Conservation (phyloP, 2,888 invertebrate genomes). For the Lasioglossum morio region DNA sequence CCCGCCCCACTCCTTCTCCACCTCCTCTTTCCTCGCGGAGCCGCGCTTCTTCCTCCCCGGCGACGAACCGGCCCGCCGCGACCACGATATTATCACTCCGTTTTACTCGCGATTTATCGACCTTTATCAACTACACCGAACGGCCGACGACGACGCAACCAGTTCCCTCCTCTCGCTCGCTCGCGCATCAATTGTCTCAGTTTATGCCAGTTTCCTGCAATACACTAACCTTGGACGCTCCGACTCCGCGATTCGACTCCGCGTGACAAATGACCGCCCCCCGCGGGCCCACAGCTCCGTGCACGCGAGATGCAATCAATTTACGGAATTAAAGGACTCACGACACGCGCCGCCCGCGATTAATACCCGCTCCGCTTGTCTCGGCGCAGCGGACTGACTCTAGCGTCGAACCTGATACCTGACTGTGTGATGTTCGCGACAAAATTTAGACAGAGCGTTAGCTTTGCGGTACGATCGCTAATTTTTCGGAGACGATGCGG, state of each 20-base stretch:
- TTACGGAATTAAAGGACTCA: not conserved
- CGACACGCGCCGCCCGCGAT: not conserved
- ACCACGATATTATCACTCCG: conserved; percentile 82
- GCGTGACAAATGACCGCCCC: conserved; percentile 17
- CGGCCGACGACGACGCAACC: conserved; percentile 55
- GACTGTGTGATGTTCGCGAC: not conserved
- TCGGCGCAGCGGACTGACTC: not conserved
- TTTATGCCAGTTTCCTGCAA: conserved; percentile 21
- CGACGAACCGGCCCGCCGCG: conserved; percentile 32
- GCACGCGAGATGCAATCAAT: conserved; percentile 8
- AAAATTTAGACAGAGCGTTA: not conserved
- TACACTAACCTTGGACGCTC: conserved; percentile 5
- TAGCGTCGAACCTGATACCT: not conserved
- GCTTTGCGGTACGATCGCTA: not conserved
- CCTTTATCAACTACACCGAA: conserved; percentile 81
- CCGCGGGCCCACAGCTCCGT: not conserved
- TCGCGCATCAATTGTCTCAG: conserved; percentile 23
- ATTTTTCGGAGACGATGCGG: not conserved
- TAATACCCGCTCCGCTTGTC: not conserved
- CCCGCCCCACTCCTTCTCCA: conserved; percentile 15
- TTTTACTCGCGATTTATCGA: conserved; percentile 83
- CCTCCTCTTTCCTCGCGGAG: conserved; percentile 10
- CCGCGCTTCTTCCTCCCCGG: conserved; percentile 41
- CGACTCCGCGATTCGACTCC: conserved; percentile 6
- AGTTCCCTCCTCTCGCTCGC: conserved; percentile 1